Base-by-base conservation (phyloP, 1,140 invertebrate genomes). In the Amyelois transitella region DNA sequence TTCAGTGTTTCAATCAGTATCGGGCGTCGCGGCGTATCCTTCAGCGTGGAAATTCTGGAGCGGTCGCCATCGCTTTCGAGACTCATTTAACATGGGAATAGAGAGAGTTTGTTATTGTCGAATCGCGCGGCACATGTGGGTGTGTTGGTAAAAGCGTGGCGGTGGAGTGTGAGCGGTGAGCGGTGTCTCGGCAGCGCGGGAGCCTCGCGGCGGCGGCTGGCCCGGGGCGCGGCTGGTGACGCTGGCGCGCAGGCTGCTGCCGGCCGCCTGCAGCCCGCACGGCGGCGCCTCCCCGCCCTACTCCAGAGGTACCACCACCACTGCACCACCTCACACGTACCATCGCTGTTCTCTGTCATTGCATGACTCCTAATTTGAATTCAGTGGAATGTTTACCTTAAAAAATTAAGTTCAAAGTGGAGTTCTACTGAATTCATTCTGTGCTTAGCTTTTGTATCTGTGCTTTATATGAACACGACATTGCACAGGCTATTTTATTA, bases 191-290 rank as follows among this genome's bases (percentile, higher is more conserved):
- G 82, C 81, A 80, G 83, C 81, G 75, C 72, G 77, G 56, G 70
- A 66, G 57, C 69, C 69, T 57, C 88, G 80, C 78, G 88, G 75
- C 75, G 86, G 86, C 81, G 81, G 87, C 84, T 90, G 90, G 90
- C 72, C 68, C 56, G 78, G 88, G 87, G 80, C 89, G 72, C 69
- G 78, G 66, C 72, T 85, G 59, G 80, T 75, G 67, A 68, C 69
- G 66, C 72, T 91, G 88, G 89, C 90, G 87, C 91, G 91, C 81
- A 90, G 91, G 63, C 90, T 93, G 90, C 92, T 92, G 89, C 91
- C 92, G 87, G 90, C 91, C 89, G 92, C 91, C 89, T 92, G 92
- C 90, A 89, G 89, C 86, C 91, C 91, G 89, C 92, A 92, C 89
- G 92, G 91, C 88, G 91, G 91, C 89, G 90, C 91, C 86, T 92